A percentile compares a stretch with the other conserved stretches of the same genome.
Evolutionary conservation across 2,113 vertebrate genomes (phyloP).

Genomic region (Brevimyrus niger): DNA sequence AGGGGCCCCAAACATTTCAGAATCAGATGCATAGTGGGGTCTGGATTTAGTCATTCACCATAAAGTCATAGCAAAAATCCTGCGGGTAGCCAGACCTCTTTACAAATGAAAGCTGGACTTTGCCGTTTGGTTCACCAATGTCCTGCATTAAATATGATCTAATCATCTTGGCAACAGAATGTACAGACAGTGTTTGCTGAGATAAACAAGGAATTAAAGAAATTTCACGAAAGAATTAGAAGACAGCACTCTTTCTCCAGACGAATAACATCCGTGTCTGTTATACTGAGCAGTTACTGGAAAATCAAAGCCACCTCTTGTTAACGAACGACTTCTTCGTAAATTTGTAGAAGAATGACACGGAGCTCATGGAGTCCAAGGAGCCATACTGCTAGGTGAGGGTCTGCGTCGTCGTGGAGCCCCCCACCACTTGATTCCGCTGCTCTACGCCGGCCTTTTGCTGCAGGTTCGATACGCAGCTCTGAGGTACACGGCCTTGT

Average conservation of each 20-base stretch:
- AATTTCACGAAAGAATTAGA: not conserved
- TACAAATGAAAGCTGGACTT: too few relatives aligned
- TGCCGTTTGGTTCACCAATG: not conserved
- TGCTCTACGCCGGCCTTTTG: not conserved
- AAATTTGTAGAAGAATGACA: not conserved
- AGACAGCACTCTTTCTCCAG: not conserved
- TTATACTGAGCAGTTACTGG: not conserved
- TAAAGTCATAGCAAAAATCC: not conserved
- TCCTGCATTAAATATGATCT: not conserved
- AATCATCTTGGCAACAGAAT: not conserved
- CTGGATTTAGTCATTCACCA: not conserved
- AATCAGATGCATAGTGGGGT: not conserved
- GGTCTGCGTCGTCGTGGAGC: not conserved
- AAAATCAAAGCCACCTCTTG: not conserved
- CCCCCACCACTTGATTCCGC: not conserved
- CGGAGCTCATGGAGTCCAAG: not conserved
- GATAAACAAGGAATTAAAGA: not conserved
- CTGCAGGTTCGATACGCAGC: not conserved
- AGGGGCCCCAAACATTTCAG: not conserved
- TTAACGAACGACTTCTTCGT: not conserved
- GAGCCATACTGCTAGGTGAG: not conserved
- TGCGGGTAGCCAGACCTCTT: not conserved
- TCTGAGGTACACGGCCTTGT: not conserved
- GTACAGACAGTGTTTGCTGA: not conserved
- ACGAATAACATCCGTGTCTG: not conserved